Base-by-base conservation (phyloP, 2,113 vertebrate species). In the Barbus barbus region DNA sequence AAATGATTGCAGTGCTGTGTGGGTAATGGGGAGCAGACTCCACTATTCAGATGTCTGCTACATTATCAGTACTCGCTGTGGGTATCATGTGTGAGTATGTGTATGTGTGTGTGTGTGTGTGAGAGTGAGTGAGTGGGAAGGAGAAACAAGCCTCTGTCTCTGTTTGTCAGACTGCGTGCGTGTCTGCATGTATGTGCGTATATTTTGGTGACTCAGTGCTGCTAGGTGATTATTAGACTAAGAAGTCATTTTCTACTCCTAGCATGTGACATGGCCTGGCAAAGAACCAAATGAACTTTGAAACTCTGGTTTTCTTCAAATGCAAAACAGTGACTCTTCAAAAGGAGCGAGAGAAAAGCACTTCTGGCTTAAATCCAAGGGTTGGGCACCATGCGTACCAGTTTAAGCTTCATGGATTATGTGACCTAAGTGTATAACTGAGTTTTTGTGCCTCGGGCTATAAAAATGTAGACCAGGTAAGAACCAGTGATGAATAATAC, bases 221-320 rank as follows among this genome's bases (percentile, higher is more conserved):
- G 93, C 90, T 90, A 85, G 93, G 93, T 94, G 94, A 94, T 94
- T 94, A 93, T 93, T 91, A 92, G 89, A 92, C 89, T 89, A 93
- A 90, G 92, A 92, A 91, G 90, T 90, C 31, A 71, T 81, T 83
- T 48, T 73, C 61, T 69, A 78, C 38, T 60, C 75, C 51, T 77
- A 77, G 69, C 48, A 88, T 86, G 85, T 89, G 72, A 89, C 90
- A 89, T 88, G 75, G 85, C 88, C 88, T 91, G 91, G 89, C 92
- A 91, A 88, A 90, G 92, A 91, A 90, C 91, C 91, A 84, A 87
- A 81, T 81, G 88, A 88, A 90, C 63, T 85, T 78, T 82, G 69
- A 82, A 48, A 26, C 28, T 51, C 22, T 65, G 61, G 84, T 85
- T 85, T 88, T 76, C 63, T 88, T 88, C 76, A 79, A 76, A 79